phyloP scores from a whole-genome alignment of 2,113 vertebrate species.

The Notothenia rossii region DNA sequence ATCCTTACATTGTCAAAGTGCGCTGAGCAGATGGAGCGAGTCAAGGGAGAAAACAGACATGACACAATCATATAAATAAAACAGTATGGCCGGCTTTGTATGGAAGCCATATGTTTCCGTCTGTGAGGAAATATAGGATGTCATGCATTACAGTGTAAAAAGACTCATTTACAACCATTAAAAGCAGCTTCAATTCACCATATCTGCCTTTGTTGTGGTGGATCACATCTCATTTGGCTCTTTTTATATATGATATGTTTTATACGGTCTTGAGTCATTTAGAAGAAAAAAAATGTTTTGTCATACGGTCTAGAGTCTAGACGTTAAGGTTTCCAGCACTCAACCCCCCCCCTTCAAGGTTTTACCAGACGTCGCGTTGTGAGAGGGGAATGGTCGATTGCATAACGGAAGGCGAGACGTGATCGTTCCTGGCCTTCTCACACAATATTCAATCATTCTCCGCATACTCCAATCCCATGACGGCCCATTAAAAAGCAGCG shows the following conservation, averaged over 20 bases:
- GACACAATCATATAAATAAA: conserved; percentile 74
- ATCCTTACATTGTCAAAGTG: conserved; percentile 36
- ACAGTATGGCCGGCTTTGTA: conserved; percentile 56
- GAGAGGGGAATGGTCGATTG: conserved; percentile 79
- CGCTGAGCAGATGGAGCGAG: conserved; percentile 60
- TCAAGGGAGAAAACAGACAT: conserved; percentile 61
- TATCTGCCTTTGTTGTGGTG: conserved; percentile 65
- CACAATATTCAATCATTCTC: conserved; percentile 83
- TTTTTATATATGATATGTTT: conserved; percentile 56
- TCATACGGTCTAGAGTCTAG: conserved; percentile 78
- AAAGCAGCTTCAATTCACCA: conserved; percentile 54
- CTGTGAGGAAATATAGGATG: conserved; percentile 77
- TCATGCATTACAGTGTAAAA: conserved; percentile 75
- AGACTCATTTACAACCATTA: conserved; percentile 68
- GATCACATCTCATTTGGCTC: conserved; percentile 65
- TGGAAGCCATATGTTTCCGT: conserved; percentile 73
- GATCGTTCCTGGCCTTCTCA: conserved; percentile 78
- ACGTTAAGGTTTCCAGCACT: conserved; percentile 74
- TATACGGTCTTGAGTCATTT: conserved; percentile 74
- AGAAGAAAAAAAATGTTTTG: conserved; percentile 71
- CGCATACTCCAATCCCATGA: conserved; percentile 79
- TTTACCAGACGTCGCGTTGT: conserved; percentile 79
- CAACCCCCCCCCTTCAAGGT: conserved; percentile 46
- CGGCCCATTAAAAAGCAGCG: conserved; percentile 78
- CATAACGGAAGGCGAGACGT: conserved; percentile 81